Evolutionary conservation across 2,797 vertebrate species (phyloP).

Genomic region (Hyperoplus lanceolatus): DNA sequence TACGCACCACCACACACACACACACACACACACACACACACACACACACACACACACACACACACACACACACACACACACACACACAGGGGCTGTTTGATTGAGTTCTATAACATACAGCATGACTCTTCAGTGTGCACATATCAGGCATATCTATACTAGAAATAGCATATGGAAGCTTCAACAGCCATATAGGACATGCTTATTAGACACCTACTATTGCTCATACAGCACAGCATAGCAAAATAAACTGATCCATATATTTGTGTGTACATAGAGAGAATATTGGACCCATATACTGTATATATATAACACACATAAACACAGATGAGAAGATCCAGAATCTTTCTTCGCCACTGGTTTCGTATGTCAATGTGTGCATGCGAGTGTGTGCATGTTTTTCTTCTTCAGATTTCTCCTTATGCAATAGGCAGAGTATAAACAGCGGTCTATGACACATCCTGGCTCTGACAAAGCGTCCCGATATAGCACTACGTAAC

Average conservation of each 20-base stretch:
- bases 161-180: slow-evolving; percentile 40
- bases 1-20: slow-evolving; percentile 17
- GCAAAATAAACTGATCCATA: neutral
- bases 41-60: slow-evolving; percentile 21
- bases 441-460: slow-evolving; percentile 74
- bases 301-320: neutral
- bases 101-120: neutral
- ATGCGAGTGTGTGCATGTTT: neutral
- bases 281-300: neutral
- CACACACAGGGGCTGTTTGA: too few relatives aligned
- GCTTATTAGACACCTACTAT: neutral
- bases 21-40: slow-evolving; percentile 23
- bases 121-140: slow-evolving; percentile 3
- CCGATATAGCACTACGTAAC: slow-evolving; percentile 67
- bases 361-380: slow-evolving; percentile 38
- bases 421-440: slow-evolving; percentile 69
- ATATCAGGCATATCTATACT: slow-evolving; percentile 2
- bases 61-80: slow-evolving; percentile 22
- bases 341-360: slow-evolving; percentile 4
- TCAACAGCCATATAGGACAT: neutral
- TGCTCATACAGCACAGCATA: neutral
- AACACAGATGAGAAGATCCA: slow-evolving; percentile 13
- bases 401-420: slow-evolving; percentile 50
- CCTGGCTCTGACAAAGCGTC: slow-evolving; percentile 59
- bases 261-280: neutral